A percentile compares a stretch with the other conserved stretches of the same genome.
phyloP scores from a whole-genome alignment of 2,797 vertebrate genomes.

The Gambelia wislizenii region DNA sequence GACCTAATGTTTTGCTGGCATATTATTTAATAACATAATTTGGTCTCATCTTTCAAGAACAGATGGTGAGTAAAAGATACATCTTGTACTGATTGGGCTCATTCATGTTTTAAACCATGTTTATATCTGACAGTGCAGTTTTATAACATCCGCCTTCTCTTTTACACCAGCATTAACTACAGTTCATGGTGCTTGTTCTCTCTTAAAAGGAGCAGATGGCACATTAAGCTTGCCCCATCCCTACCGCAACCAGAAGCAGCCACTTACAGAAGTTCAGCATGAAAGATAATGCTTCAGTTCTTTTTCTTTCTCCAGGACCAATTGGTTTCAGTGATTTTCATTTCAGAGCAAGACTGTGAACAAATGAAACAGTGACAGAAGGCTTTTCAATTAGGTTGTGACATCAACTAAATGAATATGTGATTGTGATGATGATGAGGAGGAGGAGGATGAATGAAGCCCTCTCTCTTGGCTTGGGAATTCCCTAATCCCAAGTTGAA shows the following conservation, averaged over 20 bases:
- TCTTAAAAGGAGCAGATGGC: slow-evolving; percentile 59
- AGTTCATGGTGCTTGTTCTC: slow-evolving; percentile 46
- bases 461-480: too few species aligned
- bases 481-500: too few species aligned
- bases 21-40: not conserved
- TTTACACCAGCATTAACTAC: slow-evolving; percentile 62
- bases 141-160: slow-evolving; percentile 52
- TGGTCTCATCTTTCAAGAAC: slow-evolving; percentile 46
- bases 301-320: too few species aligned
- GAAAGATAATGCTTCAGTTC: slow-evolving; percentile 22
- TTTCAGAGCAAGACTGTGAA: slow-evolving; percentile 23
- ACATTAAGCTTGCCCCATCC: slow-evolving; percentile 21
- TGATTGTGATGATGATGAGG: too few species aligned
- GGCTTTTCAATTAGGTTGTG: slow-evolving; percentile 8
- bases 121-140: slow-evolving; percentile 58
- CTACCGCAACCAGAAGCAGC: slow-evolving; percentile 32
- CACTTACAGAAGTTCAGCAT: slow-evolving; percentile 27
- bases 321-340: not conserved
- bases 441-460: too few species aligned
- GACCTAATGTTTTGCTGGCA: not conserved
- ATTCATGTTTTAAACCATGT: slow-evolving; percentile 58
- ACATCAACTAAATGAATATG: not conserved
- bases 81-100: slow-evolving; percentile 39
- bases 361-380: not conserved
- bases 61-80: slow-evolving; percentile 47